Evolutionary conservation across 1,140 invertebrate species (phyloP), one percentile per base, ranked within the genome.

Genomic region (Drosophila asahinai): DNA sequence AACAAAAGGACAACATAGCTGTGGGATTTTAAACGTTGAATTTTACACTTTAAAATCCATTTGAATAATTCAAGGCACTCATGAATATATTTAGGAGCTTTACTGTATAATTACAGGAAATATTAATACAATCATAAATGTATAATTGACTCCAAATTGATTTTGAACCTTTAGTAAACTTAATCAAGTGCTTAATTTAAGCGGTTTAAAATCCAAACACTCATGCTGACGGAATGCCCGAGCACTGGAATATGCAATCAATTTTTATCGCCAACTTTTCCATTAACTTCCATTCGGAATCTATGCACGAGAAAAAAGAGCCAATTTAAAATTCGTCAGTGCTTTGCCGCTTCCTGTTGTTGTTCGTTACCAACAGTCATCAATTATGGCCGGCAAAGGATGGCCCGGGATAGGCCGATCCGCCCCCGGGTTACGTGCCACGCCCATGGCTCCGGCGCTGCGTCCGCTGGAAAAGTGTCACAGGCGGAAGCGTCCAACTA

Each of bases 401-500:
- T 60, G 47, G 67, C 30, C 45, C 38, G 38, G 70, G 45, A 73
- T 72, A 73, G 67, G 67, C 70, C 47, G 59, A 49, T 33, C 75
- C 64, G 30, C 51, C 57, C 51, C 17, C 55, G 62, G 54, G 70
- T 73, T 73, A 73, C 67, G 27, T 73, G 51, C 70, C 66, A 51
- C 67, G 54, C 66, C 70, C 67, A 15, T 22, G 33, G 19, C 27
- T 40, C 64, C 30, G 17, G 27, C 33, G 36, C 30, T 12, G 4
- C 33, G 17, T 2, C 47, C 54, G 52, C 73, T 59, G 51, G 58
- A 72, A 78, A 81, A 89, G 81, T 89, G 84, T 78, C 81, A 68
- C 84, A 66, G 78, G 66, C 84, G 84, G 84, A 89, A 84, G 86
- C 78, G 81, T 81, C 86, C 84, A 89, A 89, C 84, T 89, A 89